Evolutionary conservation across 1,140 invertebrate species (phyloP), one percentile per base, ranked within the genome.

Genomic region (Agrypnia vestita): DNA sequence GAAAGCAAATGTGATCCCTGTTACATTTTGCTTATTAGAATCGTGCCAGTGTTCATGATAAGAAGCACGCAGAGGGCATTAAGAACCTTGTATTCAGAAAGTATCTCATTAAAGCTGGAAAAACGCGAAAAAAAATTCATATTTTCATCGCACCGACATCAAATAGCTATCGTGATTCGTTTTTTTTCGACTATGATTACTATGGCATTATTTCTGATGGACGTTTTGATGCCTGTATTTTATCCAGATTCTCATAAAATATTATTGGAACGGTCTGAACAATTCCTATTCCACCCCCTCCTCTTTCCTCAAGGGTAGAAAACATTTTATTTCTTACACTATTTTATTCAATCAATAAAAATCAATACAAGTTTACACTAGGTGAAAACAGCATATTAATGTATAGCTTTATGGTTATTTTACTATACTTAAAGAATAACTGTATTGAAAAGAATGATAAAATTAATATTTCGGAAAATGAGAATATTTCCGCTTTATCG

Each of bases 21-120:
- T 21, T 59, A 21, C 17, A 19, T 19, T 59, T 59, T 59, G 17
- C 15, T 59, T 59, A 19, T 19, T 59, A 21, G 17, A 21, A 59
- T 19, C 55, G 17, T 59, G 55, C 55, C 55, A 9, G 55, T 11
- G 4, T 9, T 21, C 9, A 13, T 12, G 55, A 17, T 59, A 59
- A 19, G 55, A 59, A 59, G 17, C 55, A 59, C 55, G 55, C 55
- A 59, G 10, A 59, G 55, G 55, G 55, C 55, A 59, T 59, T 59
- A 59, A 59, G 21, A 59, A 59, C 21, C 55, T 59, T 59, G 11
- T 21, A 21, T 59, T 59, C 55, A 59, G 15, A n/a, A 59, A 59
- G 55, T 59, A 59, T 59, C 55, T 59, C 55, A 19, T 59, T 15
- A 15, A 59, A 59, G 21, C 21, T 13, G 55, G 55, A 59, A 35